Evolutionary conservation across 2,113 vertebrate species (phyloP).

Genomic region (Percopsis transmontana): DNA sequence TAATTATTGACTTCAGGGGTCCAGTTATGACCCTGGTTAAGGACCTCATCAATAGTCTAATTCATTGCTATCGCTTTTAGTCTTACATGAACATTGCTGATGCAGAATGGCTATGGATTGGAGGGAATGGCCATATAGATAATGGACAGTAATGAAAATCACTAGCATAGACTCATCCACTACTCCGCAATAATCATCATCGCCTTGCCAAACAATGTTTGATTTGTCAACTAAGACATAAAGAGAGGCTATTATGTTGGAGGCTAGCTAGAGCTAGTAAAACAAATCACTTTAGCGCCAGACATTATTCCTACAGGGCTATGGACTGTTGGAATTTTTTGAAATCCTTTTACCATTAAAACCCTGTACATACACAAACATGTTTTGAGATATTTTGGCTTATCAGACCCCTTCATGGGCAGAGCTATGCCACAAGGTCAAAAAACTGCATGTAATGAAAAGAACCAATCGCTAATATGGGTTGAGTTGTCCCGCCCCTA

Average conservation of each 20-base stretch:
- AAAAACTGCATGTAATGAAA: too few relatives aligned
- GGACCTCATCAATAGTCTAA: constrained; percentile 81
- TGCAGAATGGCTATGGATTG: constrained; percentile 73
- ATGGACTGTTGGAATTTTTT: too few relatives aligned
- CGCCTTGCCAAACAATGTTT: constrained; percentile 46
- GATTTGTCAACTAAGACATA: constrained; percentile 35
- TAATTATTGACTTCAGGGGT: constrained; percentile 81
- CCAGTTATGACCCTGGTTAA: constrained; percentile 79
- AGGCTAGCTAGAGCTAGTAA: background rate
- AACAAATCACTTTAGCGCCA: background rate
- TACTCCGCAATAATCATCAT: constrained; percentile 56
- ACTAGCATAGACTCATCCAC: constrained; percentile 42
- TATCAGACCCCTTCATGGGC: too few relatives aligned
- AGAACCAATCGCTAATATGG: too few relatives aligned
- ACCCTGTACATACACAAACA: too few relatives aligned
- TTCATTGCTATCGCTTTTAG: constrained; percentile 78
- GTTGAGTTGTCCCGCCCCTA: too few relatives aligned
- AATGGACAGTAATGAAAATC: constrained; percentile 65
- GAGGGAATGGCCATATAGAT: constrained; percentile 59
- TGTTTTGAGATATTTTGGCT: too few relatives aligned
- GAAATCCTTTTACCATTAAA: too few relatives aligned
- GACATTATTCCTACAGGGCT: too few relatives aligned
- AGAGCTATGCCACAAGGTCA: too few relatives aligned
- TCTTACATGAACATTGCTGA: constrained; percentile 73
- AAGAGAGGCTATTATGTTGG: background rate